A percentile compares a stretch with the other conserved stretches of the same genome.
phyloP scores from a whole-genome alignment of 2,113 vertebrate species.

The Cnemophilus loriae region DNA sequence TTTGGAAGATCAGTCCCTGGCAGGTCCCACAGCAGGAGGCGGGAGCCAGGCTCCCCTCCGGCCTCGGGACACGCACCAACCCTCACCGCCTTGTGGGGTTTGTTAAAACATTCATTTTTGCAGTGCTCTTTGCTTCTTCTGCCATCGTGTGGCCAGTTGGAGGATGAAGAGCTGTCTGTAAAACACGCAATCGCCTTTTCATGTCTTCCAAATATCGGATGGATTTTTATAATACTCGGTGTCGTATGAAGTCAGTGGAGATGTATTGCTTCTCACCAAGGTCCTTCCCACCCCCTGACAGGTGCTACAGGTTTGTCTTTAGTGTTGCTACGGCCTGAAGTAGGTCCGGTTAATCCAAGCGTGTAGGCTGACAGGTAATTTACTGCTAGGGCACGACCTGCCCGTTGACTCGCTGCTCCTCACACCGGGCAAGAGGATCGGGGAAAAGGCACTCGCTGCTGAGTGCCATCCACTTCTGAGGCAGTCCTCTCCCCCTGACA shows the following conservation, averaged over 20 bases:
- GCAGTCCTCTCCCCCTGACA: accelerated
- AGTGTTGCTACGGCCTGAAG: not conserved
- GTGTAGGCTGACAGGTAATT: accelerated
- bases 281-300: not conserved
- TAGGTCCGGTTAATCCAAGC: not conserved
- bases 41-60: not conserved
- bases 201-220: accelerated
- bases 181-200: accelerated
- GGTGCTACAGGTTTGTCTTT: not conserved
- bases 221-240: accelerated
- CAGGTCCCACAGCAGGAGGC: not conserved
- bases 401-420: not conserved
- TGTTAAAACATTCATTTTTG: accelerated
- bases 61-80: accelerated
- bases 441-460: accelerated
- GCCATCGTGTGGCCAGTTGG: slow-evolving; percentile 13
- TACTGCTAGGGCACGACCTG: not conserved
- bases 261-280: not conserved
- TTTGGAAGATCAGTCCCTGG: not conserved
- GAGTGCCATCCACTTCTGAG: accelerated
- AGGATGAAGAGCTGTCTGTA: not conserved
- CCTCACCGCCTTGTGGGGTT: accelerated
- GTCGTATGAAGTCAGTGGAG: accelerated
- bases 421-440: accelerated
- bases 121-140: not conserved